Base-by-base conservation (phyloP, 2,113 vertebrate genomes). In the Pachycephala philippinensis region DNA sequence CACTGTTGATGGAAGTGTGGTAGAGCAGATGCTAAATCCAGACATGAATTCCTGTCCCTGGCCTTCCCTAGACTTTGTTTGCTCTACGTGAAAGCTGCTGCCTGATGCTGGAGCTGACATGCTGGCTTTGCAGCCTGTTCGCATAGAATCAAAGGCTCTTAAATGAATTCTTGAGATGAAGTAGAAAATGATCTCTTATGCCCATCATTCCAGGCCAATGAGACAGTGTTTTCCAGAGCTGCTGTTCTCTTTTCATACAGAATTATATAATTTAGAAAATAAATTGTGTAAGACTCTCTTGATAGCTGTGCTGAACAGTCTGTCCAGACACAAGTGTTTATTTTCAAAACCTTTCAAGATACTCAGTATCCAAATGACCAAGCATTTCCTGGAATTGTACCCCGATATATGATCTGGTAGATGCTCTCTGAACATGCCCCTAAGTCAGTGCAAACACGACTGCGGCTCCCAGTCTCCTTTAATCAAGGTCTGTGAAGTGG, bases 11-110 rank as follows among this genome's bases (percentile, higher is more conserved):
- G 30, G 24, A 60, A 71, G 44, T 18, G 11, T 60, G n/a, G 45
- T 76, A 52, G 53, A 92, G 49, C 31, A 89, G 57, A 44, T 83
- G n/a, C 37, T 40, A 49, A 83, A 53, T 72, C 24, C 44, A 79
- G 52, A 23, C 4, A 4, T 7, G 2, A 39, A 78, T 81, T 78
- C 35, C 44, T n/a, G 22, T 39, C 30, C 11, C 50, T 0, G 0
- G 9, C 49, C 24, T 91, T 89, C 24, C 47, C 30, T 42, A 8
- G 30, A 8, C 33, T 91, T 57, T 21, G 1, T 53, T 63, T 56
- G 31, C n/a, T 59, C 30, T 63, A 2, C 9, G 3, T 33, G 39
- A 59, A 45, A 83, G 23, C 13, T 35, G 31, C 68, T 83, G 49
- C 17, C 18, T 37, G 30, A 7, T 81, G 42, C 44, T 65, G 61